A percentile compares a stretch with the other conserved stretches of the same genome.
Conservation (phyloP, 2,113 vertebrate species). For the Muscicapa adusta region DNA sequence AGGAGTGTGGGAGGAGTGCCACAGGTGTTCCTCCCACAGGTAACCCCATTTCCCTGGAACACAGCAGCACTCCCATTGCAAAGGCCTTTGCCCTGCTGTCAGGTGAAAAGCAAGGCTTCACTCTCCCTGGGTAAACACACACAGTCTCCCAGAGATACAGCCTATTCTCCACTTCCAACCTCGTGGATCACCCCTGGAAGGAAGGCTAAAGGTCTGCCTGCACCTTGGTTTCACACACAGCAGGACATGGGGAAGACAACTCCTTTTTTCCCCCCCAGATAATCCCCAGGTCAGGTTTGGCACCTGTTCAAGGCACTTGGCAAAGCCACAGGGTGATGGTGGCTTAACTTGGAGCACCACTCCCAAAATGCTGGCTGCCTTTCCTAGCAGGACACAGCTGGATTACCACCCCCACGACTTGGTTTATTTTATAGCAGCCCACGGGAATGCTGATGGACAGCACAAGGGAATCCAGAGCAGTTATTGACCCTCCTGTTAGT, state of each 20-base stretch:
- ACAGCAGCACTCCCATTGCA: accelerated
- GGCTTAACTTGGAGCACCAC: neutral
- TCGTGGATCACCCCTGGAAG: neutral
- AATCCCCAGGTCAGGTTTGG: neutral
- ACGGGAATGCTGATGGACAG: neutral
- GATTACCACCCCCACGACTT: neutral
- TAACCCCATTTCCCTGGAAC: neutral
- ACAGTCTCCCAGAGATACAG: neutral
- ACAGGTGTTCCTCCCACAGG: neutral
- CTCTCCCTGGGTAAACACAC: neutral
- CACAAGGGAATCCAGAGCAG: neutral
- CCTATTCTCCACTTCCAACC: accelerated
- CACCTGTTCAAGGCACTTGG: neutral
- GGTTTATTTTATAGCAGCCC: neutral
- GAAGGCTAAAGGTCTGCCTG: neutral
- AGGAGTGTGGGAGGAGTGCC: neutral
- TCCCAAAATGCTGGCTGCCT: neutral
- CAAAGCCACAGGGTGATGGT: neutral
- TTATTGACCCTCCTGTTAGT: neutral
- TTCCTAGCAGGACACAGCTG: neutral
- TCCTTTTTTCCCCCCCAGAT: accelerated
- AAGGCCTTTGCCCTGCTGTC: neutral
- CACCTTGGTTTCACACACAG: neutral
- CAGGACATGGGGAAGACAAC: neutral
- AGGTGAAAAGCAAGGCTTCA: neutral